Evolutionary conservation across 53 echinoderm and acorn worm species (phyloP).

Genomic region (Holothuria scabra): DNA sequence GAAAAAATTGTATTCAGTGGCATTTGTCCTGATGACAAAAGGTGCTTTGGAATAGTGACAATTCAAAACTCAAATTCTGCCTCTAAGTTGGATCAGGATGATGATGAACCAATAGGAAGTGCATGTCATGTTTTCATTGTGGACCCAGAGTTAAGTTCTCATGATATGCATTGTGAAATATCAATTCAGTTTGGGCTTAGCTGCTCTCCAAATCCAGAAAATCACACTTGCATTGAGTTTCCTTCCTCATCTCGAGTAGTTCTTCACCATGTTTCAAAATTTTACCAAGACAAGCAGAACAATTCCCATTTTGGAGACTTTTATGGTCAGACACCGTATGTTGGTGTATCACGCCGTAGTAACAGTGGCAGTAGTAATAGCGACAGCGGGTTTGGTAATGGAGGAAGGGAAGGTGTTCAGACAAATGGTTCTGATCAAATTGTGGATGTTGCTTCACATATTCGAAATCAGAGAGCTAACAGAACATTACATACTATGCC

Average conservation of each 20-base stretch:
- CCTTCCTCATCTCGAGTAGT: conserved; percentile 84
- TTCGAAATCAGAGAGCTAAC: conserved; percentile 74
- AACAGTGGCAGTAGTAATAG: conserved; percentile 99
- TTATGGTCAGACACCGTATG: conserved; percentile 73
- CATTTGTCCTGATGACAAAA: conserved; percentile 95
- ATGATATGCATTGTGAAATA: conserved; percentile 82
- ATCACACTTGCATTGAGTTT: conserved; percentile 86
- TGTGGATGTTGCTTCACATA: conserved; percentile 88
- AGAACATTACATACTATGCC: conserved; percentile 27
- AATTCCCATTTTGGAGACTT: conserved; percentile 79
- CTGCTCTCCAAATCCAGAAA: conserved; percentile 76
- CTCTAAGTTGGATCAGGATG: conserved; percentile 71
- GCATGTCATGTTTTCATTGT: conserved; percentile 98
- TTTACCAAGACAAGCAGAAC: conserved; percentile 68
- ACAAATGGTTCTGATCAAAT: conserved; percentile 68
- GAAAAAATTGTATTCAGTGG: conserved; percentile 93
- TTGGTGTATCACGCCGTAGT: conserved; percentile 68
- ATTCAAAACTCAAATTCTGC: conserved; percentile 68
- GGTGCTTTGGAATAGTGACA: conserved; percentile 95
- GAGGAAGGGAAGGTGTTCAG: conserved; percentile 63
- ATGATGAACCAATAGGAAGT: conserved; percentile 89
- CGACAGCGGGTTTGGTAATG: conserved; percentile 98
- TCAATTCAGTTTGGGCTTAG: conserved; percentile 76
- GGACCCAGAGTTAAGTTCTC: conserved; percentile 82
- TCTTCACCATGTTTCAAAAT: conserved; percentile 68